Evolutionary conservation across 2,113 vertebrate genomes (phyloP).

Genomic region (Entelurus aequoreus): DNA sequence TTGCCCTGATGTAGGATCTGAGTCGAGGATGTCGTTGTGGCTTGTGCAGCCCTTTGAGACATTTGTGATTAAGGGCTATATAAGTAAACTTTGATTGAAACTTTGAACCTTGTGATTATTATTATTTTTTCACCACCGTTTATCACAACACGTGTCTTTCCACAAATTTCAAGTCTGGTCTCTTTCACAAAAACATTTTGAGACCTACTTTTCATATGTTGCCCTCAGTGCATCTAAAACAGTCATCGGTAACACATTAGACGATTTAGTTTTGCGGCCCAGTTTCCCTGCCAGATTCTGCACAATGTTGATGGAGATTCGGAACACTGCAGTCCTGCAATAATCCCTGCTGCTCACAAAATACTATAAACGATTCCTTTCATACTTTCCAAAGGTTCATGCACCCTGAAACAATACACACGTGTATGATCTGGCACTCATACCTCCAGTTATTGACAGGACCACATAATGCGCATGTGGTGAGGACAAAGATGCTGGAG

Average conservation of each 20-base stretch:
- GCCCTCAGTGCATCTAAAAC: not conserved
- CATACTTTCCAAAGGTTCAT: not conserved
- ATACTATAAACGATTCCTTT: not conserved
- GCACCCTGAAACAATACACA: not conserved
- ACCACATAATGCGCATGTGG: not conserved
- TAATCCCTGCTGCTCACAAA: not conserved
- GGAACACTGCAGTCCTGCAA: not conserved
- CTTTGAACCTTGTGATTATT: too few relatives aligned
- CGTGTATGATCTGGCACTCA: not conserved
- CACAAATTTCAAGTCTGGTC: not conserved
- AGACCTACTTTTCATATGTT: not conserved
- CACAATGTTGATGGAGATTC: conserved; percentile 1
- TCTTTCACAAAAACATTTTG: not conserved
- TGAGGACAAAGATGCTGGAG: not conserved
- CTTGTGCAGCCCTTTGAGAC: too few relatives aligned
- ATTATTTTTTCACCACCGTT: not conserved
- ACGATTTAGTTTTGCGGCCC: not conserved
- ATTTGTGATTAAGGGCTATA: too few relatives aligned
- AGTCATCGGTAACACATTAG: not conserved
- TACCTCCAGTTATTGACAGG: not conserved
- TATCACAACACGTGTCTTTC: not conserved
- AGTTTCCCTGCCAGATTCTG: not conserved
- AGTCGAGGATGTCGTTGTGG: too few relatives aligned
- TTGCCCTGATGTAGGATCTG: too few relatives aligned
- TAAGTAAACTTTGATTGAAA: too few relatives aligned